Evolutionary conservation across 2,797 vertebrate species (phyloP).

Genomic region (Nannoperca australis): DNA sequence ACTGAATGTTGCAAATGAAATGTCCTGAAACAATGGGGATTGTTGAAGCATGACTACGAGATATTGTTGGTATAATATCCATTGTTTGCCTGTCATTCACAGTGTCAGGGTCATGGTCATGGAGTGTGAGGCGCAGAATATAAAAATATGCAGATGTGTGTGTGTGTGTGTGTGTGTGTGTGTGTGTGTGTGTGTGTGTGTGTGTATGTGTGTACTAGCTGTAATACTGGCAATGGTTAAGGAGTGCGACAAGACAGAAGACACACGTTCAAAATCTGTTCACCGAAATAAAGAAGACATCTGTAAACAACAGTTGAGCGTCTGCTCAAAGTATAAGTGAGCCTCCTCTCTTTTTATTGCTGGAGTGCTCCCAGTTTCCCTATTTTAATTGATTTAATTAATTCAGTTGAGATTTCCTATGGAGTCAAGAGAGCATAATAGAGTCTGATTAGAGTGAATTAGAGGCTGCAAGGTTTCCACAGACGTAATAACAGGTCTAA

Average conservation of each 20-base stretch:
- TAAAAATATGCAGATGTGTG: slow-evolving; percentile 20
- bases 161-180: too few relatives aligned
- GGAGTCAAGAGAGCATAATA: slow-evolving; percentile 73
- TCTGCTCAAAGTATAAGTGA: slow-evolving; percentile 48
- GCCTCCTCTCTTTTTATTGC: slow-evolving; percentile 55
- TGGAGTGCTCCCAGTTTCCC: slow-evolving; percentile 59
- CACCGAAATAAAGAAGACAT: slow-evolving; percentile 55
- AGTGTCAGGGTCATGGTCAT: slow-evolving; percentile 12
- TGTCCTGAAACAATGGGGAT: slow-evolving; percentile 48
- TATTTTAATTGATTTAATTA: slow-evolving; percentile 78
- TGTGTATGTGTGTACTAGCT: not conserved
- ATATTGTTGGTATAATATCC: slow-evolving; percentile 29
- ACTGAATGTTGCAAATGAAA: slow-evolving; percentile 42
- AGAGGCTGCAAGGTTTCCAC: slow-evolving; percentile 62
- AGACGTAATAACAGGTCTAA: slow-evolving; percentile 63
- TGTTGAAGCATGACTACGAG: slow-evolving; percentile 25
- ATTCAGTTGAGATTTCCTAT: slow-evolving; percentile 72
- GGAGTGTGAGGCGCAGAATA: slow-evolving; percentile 15
- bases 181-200: too few relatives aligned
- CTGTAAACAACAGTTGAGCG: slow-evolving; percentile 62
- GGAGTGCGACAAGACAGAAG: slow-evolving; percentile 31
- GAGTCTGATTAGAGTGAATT: slow-evolving; percentile 56
- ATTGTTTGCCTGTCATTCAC: slow-evolving; percentile 47
- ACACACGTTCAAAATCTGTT: slow-evolving; percentile 43
- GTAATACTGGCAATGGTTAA: slow-evolving; percentile 28